These are phyloP conservation scores for Halichondria panicea DNA, from an alignment of 37 sponge, comb jelly and placozoan genomes.

Conservation along the genomic window DNA sequence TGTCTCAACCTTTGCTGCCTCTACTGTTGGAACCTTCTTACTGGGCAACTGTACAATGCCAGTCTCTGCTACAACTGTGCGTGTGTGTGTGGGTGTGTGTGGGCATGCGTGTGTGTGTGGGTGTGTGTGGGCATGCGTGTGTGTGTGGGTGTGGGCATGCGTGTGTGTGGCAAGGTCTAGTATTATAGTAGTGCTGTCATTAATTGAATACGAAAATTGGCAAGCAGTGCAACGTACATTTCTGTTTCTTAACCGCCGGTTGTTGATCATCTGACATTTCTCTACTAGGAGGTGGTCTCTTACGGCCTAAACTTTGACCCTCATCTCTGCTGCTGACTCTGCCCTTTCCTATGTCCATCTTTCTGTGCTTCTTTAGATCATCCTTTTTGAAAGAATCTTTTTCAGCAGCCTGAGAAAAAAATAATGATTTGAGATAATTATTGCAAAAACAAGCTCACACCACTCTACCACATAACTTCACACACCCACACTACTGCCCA, in stretches of 20 bases:
- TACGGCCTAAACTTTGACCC: not conserved
- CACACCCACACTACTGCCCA: not conserved
- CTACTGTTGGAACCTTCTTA: not conserved
- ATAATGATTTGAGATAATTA: not conserved
- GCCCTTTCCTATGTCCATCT: not conserved
- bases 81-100: too few relatives aligned
- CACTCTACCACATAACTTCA: not conserved
- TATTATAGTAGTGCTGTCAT: too few relatives aligned
- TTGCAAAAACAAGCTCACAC: not conserved
- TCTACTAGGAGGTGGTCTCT: not conserved
- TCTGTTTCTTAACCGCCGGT: conserved; percentile 11
- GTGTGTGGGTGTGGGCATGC: not conserved
- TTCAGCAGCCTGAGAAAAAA: conserved; percentile 32
- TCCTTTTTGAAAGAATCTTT: conserved; percentile 39
- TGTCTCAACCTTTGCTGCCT: not conserved
- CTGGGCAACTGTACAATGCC: not conserved
- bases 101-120: not conserved
- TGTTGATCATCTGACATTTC: not conserved
- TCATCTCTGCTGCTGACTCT: not conserved
- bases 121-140: not conserved
- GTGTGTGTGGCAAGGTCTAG: not conserved
- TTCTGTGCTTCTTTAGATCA: conserved; percentile 30
- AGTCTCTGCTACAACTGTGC: too few relatives aligned
- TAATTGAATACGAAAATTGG: too few relatives aligned
- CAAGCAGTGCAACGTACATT: too few relatives aligned